These are phyloP conservation scores for Ectobius pallidus DNA, from an alignment of 2,888 invertebrate species.

Conservation along the genomic window DNA sequence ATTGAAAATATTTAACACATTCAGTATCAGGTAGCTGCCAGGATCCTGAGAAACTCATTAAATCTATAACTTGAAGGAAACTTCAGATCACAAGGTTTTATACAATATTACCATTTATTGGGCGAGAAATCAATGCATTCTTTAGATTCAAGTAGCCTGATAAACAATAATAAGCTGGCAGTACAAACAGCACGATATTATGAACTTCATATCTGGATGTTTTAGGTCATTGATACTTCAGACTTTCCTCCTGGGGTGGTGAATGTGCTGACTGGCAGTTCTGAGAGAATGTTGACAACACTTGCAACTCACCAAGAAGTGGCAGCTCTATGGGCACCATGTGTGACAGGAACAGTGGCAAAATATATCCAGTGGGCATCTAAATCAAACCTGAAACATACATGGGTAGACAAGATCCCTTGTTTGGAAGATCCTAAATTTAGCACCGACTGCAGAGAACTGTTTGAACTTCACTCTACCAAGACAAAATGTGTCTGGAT, in stretches of 20 bases:
- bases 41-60: no score
- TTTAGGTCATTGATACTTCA: slow-evolving; percentile 17
- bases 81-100: no score
- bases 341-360: background rate
- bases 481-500: slow-evolving; percentile 36
- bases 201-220: no score
- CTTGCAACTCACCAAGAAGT: slow-evolving; percentile 33
- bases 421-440: background rate
- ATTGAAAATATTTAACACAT: no score
- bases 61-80: no score
- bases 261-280: slow-evolving; percentile 29
- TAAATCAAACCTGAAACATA: slow-evolving; percentile 27
- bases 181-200: no score
- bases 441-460: background rate
- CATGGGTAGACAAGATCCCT: slow-evolving; percentile 1
- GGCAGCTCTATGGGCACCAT: slow-evolving; percentile 19
- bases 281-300: background rate
- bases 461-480: slow-evolving; percentile 22
- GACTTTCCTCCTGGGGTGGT: slow-evolving; percentile 36
- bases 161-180: no score
- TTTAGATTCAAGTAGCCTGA: no score
- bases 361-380: slow-evolving; percentile 19
- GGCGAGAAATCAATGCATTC: no score
- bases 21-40: no score
- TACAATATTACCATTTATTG: no score